These are phyloP conservation scores for Lynx canadensis DNA, from an alignment of 2,113 vertebrate genomes.

Conservation along the genomic window DNA sequence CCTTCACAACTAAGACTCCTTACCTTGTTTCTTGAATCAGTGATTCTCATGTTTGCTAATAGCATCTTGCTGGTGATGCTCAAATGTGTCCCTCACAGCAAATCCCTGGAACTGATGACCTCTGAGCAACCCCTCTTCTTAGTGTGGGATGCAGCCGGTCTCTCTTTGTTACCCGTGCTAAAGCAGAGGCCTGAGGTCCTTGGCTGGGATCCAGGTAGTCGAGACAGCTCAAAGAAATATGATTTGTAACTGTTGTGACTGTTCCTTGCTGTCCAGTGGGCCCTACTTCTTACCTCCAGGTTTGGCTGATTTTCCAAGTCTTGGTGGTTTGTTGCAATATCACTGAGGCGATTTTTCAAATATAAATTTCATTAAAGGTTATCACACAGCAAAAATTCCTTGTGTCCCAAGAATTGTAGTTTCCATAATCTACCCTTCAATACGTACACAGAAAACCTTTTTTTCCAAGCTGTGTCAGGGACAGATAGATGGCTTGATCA, in stretches of 20 bases:
- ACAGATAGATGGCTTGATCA: background rate
- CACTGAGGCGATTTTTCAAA: constrained; percentile 16
- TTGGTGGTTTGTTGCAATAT: background rate
- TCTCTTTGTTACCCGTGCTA: background rate
- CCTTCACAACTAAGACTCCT: background rate
- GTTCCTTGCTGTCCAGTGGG: background rate
- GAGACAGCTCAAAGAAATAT: background rate
- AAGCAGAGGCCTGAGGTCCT: background rate
- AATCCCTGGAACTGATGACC: background rate
- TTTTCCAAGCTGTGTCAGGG: background rate
- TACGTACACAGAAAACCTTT: background rate
- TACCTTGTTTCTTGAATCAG: background rate
- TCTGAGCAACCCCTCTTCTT: background rate
- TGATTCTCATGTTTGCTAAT: background rate
- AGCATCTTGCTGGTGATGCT: background rate
- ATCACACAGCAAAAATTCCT: background rate
- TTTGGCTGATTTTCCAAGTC: background rate
- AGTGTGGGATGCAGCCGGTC: background rate
- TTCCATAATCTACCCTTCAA: background rate
- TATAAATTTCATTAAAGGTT: background rate
- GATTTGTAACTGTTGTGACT: background rate
- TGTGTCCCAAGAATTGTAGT: background rate
- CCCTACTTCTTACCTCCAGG: background rate
- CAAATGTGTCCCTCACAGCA: background rate
- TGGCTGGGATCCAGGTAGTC: background rate